Conservation (phyloP, 2,888 invertebrate species). For the Cactoblastis cactorum region DNA sequence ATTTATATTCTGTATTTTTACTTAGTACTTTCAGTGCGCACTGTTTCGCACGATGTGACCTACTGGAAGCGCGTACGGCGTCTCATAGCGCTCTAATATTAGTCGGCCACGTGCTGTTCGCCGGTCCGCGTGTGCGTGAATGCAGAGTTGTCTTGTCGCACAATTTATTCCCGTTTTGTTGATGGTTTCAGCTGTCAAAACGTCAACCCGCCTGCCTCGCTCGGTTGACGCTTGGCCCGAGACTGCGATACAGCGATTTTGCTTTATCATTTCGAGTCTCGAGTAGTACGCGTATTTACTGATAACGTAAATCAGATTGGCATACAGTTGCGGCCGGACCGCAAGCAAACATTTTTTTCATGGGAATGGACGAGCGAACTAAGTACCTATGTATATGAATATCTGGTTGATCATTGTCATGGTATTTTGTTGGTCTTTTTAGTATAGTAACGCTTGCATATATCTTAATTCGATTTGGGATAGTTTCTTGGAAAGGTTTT, state of each 20-base stretch:
- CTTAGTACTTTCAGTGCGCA: conserved; percentile 42
- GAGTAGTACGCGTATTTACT: conserved; percentile 26
- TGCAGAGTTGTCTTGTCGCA: conserved; percentile 46
- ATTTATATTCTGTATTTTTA: conserved; percentile 57
- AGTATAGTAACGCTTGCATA: not conserved
- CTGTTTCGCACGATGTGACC: conserved; percentile 35
- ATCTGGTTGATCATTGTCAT: not conserved
- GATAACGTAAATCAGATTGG: conserved; percentile 46
- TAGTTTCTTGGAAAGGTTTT: not conserved
- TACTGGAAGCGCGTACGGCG: conserved; percentile 40
- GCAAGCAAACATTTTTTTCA: not conserved
- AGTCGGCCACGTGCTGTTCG: conserved; percentile 65
- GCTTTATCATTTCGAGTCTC: conserved; percentile 50
- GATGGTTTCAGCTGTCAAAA: conserved; percentile 66
- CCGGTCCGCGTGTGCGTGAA: conserved; percentile 62
- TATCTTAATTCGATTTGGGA: not conserved
- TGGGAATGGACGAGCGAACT: not conserved
- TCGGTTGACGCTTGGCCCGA: conserved; percentile 39
- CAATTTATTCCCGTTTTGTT: conserved; percentile 53
- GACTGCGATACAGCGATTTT: conserved; percentile 30
- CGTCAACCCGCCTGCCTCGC: conserved; percentile 26
- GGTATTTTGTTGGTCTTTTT: not conserved
- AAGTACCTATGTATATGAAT: not conserved
- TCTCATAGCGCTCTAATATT: conserved; percentile 58
- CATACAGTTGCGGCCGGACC: not conserved